These are phyloP conservation scores for Apamea epomidion DNA, from an alignment of 2,888 invertebrate species.

Conservation along the genomic window DNA sequence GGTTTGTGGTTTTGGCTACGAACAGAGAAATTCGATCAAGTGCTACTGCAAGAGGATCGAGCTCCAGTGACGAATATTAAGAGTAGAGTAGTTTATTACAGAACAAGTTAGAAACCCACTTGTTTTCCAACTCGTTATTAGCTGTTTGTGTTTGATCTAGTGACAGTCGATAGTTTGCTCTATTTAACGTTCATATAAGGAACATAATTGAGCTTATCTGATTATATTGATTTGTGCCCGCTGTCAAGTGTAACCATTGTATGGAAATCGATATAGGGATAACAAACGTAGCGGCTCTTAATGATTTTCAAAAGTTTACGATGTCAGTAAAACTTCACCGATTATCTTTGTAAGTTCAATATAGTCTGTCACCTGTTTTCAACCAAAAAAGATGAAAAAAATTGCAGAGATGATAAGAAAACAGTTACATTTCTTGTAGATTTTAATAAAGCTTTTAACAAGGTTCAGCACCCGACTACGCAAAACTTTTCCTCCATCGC, in stretches of 20 bases:
- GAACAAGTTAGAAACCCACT: neutral
- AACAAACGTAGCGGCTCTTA: constrained; percentile 18
- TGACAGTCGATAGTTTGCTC: constrained; percentile 24
- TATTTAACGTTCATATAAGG: constrained; percentile 45
- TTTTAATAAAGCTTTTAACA: neutral
- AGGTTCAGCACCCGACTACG: neutral
- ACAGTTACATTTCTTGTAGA: neutral
- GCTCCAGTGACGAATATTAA: neutral
- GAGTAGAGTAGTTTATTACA: neutral
- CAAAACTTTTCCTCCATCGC: neutral
- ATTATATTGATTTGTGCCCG: constrained; percentile 46
- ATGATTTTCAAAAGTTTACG: neutral
- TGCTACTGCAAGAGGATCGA: neutral
- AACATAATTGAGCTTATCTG: constrained; percentile 50
- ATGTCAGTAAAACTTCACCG: neutral
- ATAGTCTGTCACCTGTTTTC: neutral
- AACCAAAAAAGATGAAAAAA: neutral
- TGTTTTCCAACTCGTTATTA: neutral
- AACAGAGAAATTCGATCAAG: neutral
- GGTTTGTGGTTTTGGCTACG: too few species aligned
- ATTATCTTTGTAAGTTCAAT: too few species aligned
- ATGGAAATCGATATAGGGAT: constrained; percentile 60
- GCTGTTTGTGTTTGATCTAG: constrained; percentile 3
- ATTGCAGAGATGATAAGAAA: neutral
- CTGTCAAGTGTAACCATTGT: constrained; percentile 66